Base-by-base conservation (phyloP, 2,888 invertebrate species). In the Acrocyrtus sp. region DNA sequence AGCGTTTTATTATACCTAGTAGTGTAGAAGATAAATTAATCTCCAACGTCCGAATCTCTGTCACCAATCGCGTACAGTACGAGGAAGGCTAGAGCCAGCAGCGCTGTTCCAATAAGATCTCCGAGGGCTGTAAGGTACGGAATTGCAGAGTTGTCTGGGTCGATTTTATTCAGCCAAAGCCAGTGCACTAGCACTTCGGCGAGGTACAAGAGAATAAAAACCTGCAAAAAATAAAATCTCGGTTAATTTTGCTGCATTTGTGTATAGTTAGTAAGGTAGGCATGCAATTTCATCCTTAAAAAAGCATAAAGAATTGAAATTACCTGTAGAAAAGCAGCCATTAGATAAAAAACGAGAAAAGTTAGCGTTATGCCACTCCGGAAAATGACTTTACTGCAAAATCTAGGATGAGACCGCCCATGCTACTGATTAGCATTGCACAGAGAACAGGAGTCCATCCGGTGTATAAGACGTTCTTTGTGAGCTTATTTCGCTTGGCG, bases 121-220 rank as follows among this genome's bases (percentile, higher is more conserved):
- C 95, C 95, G 15, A 94, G 85, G 6, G 96, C 95, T 29, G 95
- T 95, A 79, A 95, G 85, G 83, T 94, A 94, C 54, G 95, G 95
- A 83, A 95, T 95, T 61, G 94, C 93, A 3, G 92, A 92, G 84
- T 93, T 94, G 84, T 95, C 95, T 24, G 95, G 95, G 84, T 95
- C 94, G 83, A 92, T 90, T 48, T 90, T 90, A 76, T 88, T 84
- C 70, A 86, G 88, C 95, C 95, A 95, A 90, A 94, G 91, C 87
- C 90, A 90, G 57, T 90, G 86, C 45, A 94, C 92, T 88, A 95
- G 89, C 81, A 92, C 89, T 84, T 92, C 91, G 82, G 93, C 92
- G 69, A 93, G 89, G 82, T 90, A 91, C 75, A 95, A 85, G 78
- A 95, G 87, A 54, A 93, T 83, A 77, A 90, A 86, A 66, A 91